Base-by-base conservation (phyloP, 2,888 invertebrate species). In the Melitaea athalia region DNA sequence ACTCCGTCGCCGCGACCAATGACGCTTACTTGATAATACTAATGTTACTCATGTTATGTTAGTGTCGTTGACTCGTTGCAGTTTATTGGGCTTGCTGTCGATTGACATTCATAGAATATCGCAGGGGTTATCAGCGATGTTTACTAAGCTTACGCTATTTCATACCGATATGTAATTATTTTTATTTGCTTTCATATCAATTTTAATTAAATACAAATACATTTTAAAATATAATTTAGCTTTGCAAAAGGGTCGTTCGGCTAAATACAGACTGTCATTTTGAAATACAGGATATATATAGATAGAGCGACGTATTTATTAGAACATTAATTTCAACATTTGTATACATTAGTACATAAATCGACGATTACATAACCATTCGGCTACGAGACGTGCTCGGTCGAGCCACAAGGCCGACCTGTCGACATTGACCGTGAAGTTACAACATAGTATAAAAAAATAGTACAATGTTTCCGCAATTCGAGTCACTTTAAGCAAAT, bases 351-450 rank as follows among this genome's bases (percentile, higher is more conserved):
- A 87, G 83, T 84, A 81, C 85, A 85, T 82, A 84, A 84, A 87
- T 86, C 80, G 81, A 80, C 79, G 74, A 80, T 90, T 91, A 89
- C 83, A 85, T 88, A 91, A 89, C 78, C 84, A 83, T 87, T 89
- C 79, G 84, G 86, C 81, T 75, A 80, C 76, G 79, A 84, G 88
- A 85, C 86, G 84, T 87, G 89, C 82, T 86, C 80, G 84, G 84
- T 78, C 81, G 85, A 81, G 80, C 80, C 76, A 76, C 92, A 92
- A 92, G 92, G 92, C 79, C 91, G 84, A 76, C 85, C 79, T 77
- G 81, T 87, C 89, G 92, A 88, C 92, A 92, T 92, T 92, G 92
- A 88, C 92, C 92, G 89, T 92, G 88, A 87, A 85, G 85, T 85
- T 83, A 86, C 85, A 81, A 84, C 85, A 86, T 81, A 79, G 81